These are phyloP conservation scores for Nephrotoma guestfalica DNA, from an alignment of 2,888 invertebrate genomes.

Conservation along the genomic window DNA sequence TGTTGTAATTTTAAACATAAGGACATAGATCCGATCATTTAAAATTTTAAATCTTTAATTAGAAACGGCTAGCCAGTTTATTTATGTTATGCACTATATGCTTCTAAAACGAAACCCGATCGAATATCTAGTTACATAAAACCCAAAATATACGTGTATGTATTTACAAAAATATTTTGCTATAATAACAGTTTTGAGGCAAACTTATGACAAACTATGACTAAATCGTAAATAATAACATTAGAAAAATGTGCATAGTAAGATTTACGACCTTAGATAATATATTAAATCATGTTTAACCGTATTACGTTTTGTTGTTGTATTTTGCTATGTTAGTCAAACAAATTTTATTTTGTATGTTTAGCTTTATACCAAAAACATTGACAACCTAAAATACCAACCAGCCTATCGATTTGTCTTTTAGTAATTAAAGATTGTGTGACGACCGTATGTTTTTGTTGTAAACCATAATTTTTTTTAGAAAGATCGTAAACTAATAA, in stretches of 20 bases:
- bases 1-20: no score
- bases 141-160: background rate
- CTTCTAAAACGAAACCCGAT: no score
- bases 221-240: background rate
- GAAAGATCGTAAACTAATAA: background rate
- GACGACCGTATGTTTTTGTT: background rate
- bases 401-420: background rate
- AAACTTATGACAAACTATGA: background rate
- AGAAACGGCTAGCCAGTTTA: no score
- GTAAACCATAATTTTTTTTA: background rate
- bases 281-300: background rate
- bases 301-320: background rate
- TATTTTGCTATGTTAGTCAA: background rate
- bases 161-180: background rate
- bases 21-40: no score
- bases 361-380: background rate
- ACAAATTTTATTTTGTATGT: background rate
- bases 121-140: no score
- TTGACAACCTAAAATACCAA: background rate
- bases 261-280: background rate
- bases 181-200: background rate
- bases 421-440: background rate
- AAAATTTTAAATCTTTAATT: no score
- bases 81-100: no score
- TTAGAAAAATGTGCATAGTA: background rate